Conservation (phyloP, 2,888 invertebrate species). For the Pandemis corylana region DNA sequence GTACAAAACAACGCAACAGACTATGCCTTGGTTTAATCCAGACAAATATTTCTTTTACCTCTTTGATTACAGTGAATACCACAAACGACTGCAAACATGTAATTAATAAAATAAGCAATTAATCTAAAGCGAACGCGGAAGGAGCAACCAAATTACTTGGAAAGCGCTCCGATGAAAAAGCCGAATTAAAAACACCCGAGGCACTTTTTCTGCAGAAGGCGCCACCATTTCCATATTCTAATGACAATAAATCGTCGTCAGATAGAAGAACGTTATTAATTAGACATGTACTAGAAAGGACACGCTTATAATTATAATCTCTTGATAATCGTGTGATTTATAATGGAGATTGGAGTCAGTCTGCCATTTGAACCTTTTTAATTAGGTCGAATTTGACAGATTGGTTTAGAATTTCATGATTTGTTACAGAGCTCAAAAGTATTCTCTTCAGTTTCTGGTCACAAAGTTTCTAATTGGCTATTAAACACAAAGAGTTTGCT, state of each 20-base stretch:
- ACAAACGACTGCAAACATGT: conserved; percentile 39
- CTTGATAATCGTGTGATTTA: background rate
- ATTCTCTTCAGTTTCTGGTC: too few species aligned
- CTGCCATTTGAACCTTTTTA: too few species aligned
- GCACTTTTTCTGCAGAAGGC: conserved; percentile 61
- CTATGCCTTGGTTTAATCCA: too few species aligned
- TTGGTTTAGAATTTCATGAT: too few species aligned
- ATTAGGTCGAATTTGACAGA: too few species aligned
- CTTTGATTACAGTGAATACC: background rate
- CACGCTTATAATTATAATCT: background rate
- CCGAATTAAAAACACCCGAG: conserved; percentile 75
- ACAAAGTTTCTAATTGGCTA: too few species aligned
- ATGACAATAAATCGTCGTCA: conserved; percentile 69
- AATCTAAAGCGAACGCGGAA: conserved; percentile 51
- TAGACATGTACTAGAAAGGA: background rate
- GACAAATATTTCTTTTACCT: background rate
- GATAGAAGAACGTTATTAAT: conserved; percentile 53
- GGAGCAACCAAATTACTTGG: conserved; percentile 53
- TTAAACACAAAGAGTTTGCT: too few species aligned
- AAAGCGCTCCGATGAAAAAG: conserved; percentile 48
- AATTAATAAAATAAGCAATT: conserved; percentile 53
- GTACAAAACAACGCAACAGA: too few species aligned
- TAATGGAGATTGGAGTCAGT: too few species aligned
- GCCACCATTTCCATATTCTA: conserved; percentile 71
- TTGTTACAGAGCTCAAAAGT: too few species aligned